Percentiles rank a stretch among this genome's conserved stretches.
These are phyloP conservation scores for Hemibagrus wyckioides DNA, from an alignment of 2,113 vertebrate genomes.

Conservation along the genomic window DNA sequence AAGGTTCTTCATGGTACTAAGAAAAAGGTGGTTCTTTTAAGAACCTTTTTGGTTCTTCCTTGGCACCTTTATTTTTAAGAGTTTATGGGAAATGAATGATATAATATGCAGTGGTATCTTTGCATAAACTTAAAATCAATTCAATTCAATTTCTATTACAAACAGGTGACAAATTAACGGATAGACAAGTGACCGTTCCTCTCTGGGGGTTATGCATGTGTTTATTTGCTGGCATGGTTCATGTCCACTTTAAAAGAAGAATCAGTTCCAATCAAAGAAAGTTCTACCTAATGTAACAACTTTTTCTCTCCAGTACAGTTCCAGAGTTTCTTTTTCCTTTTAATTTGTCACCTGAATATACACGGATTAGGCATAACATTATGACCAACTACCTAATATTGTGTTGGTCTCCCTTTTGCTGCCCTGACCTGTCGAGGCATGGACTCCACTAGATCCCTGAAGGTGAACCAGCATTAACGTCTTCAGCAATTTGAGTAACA, in stretches of 20 bases:
- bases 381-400: too few relatives aligned
- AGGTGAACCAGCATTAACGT: too few relatives aligned
- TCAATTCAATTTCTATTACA: background rate
- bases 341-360: too few relatives aligned
- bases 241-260: background rate
- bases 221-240: background rate
- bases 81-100: background rate
- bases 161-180: background rate
- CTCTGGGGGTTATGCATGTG: background rate
- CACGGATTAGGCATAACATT: too few relatives aligned
- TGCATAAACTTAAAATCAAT: background rate
- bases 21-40: too few relatives aligned
- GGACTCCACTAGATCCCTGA: too few relatives aligned
- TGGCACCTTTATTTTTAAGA: background rate
- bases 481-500: too few relatives aligned
- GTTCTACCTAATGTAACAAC: background rate
- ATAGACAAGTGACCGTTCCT: background rate
- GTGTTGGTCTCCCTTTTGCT: too few relatives aligned
- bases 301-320: background rate
- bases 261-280: background rate
- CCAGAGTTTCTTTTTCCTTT: background rate
- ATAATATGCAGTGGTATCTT: background rate
- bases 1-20: too few relatives aligned
- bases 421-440: too few relatives aligned
- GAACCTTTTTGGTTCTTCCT: too few relatives aligned